Base-by-base conservation (phyloP, 2,113 vertebrate species). In the Cyanocitta stelleri region DNA sequence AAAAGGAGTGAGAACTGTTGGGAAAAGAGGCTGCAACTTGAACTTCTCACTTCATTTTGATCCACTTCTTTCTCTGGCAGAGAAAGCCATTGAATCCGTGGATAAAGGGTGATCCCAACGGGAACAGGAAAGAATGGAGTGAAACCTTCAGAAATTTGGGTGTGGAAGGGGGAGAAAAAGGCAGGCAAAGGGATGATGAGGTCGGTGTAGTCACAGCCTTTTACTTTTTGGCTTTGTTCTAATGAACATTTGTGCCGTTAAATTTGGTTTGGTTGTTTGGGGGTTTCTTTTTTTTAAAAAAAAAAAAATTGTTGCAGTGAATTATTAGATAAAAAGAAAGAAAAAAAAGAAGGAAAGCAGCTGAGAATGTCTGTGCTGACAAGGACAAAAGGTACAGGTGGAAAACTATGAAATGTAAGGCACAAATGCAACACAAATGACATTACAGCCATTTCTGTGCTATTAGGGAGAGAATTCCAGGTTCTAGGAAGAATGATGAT, bases 381-480 rank as follows among this genome's bases (percentile, higher is more conserved):
- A 95, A 93, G 67, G 59, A 96, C 51, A 83, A 93, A 87, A 87
- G 16, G 35, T 51, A 86, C 6, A 54, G 75, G 68, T 64, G 72
- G 68, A 66, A 83, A 95, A 88, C 37, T 12, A 35, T 1, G 32
- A 83, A 93, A 95, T 80, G 39, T 18, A 78, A 87, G 82, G 80
- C 55, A 74, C 52, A 95, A 95, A 96, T 96, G 82, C 74, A 80
- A 48, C 77, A 80, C 26, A 95, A 95, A 96, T 85, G 56, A 41
- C 62, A 94, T 94, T 96, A 93, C 43, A 71, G 75, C 26, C 44
- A 48, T 90, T 91, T 90, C 67, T 87, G 6, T 91, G 46, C 13
- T 15, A 89, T 91, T 83, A 80, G 52, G 27, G 55, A 77, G 49
- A 93, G 39, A 52, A 69, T 91, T 80, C 37, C 67, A 87, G 20